A percentile compares a stretch with the other conserved stretches of the same genome.
These are phyloP conservation scores for Dorcus hopei DNA, from an alignment of 2,888 invertebrate genomes.

Conservation along the genomic window DNA sequence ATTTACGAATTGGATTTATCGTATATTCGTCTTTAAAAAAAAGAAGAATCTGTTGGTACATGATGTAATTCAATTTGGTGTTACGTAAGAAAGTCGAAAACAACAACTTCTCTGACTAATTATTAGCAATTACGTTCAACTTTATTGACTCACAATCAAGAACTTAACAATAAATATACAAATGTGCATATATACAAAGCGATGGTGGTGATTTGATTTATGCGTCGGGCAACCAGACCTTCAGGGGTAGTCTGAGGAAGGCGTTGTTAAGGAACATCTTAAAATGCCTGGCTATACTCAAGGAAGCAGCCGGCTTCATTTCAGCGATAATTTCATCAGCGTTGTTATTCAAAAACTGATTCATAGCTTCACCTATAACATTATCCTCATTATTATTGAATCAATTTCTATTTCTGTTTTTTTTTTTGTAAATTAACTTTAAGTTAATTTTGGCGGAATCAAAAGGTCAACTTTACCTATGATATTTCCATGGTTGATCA, in stretches of 20 bases:
- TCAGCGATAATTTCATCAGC: conserved; percentile 77
- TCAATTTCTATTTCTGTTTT: neutral
- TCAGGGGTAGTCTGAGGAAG: conserved; percentile 68
- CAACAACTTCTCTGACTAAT: no score
- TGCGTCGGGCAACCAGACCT: conserved; percentile 60
- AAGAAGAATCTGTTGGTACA: no score
- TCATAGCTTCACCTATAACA: conserved; percentile 70
- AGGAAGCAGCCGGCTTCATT: conserved; percentile 74
- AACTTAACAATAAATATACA: no score
- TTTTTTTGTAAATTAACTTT: neutral
- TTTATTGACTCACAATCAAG: no score
- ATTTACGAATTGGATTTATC: no score
- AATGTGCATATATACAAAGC: no score
- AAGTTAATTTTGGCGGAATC: neutral
- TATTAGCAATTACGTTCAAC: no score
- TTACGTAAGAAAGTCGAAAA: no score
- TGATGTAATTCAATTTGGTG: no score
- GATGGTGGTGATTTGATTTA: conserved; percentile 9
- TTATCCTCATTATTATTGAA: neutral
- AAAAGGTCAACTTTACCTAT: conserved; percentile 56
- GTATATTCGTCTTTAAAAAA: no score
- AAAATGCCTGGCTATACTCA: conserved; percentile 71
- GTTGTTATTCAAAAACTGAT: conserved; percentile 79
- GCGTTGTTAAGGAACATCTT: conserved; percentile 70
- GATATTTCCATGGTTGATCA: conserved; percentile 71